Base-by-base conservation (phyloP, 2,888 invertebrate species). In the Ophioninae sp. region DNA sequence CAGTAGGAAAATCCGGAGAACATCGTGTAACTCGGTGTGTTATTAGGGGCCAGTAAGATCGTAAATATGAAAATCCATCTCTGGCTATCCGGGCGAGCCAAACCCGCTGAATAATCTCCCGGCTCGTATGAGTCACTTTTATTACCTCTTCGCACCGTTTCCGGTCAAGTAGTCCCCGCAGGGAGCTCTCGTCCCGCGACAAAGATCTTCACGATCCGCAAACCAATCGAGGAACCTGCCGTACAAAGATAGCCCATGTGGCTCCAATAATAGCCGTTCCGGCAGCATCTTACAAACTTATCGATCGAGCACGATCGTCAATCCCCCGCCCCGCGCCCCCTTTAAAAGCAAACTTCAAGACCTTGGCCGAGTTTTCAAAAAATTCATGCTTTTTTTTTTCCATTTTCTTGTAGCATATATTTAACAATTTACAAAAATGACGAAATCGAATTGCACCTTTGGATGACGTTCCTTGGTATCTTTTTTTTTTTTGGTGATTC, bases 101-200 rank as follows among this genome's bases (percentile, higher is more conserved):
- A 82, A 69, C 82, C 74, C 41, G 72, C 73, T 79, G 84, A 84
- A 84, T 84, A 84, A 84, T 84, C 82, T 87, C 86, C 85, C 86
- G 88, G 86, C 85, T 86, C 87, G 86, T 87, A 89, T 88, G 90
- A 89, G 88, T 90, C 90, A 90, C 88, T 89, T 91, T 91, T 90
- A 89, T 88, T 86, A 86, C 84, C 79, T 82, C 83, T 86, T 85
- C 82, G 85, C 84, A 76, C 71, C 89, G 90, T 90, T 90, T 91
- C 88, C 90, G 91, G 90, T 89, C 88, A 90, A 92, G 90, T 88
- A 90, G 20, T 90, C 88, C 91, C 91, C 90, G 85, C 87, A 89
- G 90, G 92, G 88, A 85, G 74, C 79, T 73, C 72, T 65, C 22
- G 63, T 51, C 85, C 41, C 23, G 74, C 23, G 65, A 79, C 51